phyloP scores from a whole-genome alignment of 2,888 invertebrate genomes.

The Tenthredo amoena region DNA sequence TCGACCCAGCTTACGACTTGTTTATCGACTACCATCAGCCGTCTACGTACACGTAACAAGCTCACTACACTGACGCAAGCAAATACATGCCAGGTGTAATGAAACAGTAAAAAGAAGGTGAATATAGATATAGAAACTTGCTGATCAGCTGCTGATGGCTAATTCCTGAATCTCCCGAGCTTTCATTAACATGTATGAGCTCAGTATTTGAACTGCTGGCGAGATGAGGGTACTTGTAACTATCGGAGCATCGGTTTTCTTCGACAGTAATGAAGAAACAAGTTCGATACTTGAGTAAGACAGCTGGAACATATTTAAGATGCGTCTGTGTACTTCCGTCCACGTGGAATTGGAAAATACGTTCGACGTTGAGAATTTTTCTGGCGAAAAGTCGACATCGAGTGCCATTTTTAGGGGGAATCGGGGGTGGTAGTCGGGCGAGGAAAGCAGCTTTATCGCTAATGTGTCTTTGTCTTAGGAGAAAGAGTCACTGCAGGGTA shows the following conservation, averaged over 20 bases:
- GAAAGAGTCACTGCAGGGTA: constrained; percentile 66
- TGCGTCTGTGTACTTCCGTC: background rate
- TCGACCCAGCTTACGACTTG: constrained; percentile 1
- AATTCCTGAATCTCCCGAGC: background rate
- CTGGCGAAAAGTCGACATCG: background rate
- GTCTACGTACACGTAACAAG: background rate
- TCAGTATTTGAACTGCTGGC: background rate
- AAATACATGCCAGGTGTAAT: background rate
- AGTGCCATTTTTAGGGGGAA: background rate
- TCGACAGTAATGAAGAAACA: background rate
- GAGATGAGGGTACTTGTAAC: background rate
- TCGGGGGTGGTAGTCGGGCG: background rate
- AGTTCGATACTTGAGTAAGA: background rate
- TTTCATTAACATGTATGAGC: background rate
- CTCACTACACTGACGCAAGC: background rate
- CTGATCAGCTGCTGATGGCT: background rate
- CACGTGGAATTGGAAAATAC: background rate
- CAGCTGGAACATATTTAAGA: background rate
- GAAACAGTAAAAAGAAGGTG: background rate
- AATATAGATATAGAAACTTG: background rate
- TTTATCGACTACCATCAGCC: background rate
- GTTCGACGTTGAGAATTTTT: background rate
- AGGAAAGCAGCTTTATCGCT: constrained; percentile 56
- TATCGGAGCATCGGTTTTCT: background rate
- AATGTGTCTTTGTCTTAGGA: constrained; percentile 74